phyloP scores from a whole-genome alignment of 2,113 vertebrate genomes.

The Planiliza haematocheilus region DNA sequence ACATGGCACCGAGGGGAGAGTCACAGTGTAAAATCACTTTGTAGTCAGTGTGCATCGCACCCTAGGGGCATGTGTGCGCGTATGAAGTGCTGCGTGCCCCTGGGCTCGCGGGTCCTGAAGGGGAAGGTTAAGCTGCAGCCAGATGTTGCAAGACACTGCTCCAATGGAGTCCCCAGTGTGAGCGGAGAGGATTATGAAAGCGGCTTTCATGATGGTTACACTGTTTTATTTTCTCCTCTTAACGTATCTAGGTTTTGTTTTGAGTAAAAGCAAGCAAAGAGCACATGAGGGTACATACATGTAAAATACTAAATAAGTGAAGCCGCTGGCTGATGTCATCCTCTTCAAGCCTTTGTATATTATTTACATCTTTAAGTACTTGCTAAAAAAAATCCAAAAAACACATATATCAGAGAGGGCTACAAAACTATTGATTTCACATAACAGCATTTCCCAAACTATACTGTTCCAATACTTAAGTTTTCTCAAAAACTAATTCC shows the following conservation, averaged over 20 bases:
- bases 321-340: no score
- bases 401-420: no score
- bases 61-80: conserved; percentile 51
- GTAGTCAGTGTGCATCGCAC: conserved; percentile 65
- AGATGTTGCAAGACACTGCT: conserved; percentile 75
- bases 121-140: conserved; percentile 74
- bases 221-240: conserved; percentile 49
- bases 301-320: not conserved
- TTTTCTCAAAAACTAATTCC: not conserved
- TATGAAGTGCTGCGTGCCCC: conserved; percentile 46
- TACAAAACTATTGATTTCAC: no score
- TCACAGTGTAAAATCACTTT: conserved; percentile 82
- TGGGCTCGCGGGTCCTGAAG: conserved; percentile 60
- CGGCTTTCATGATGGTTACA: conserved; percentile 57
- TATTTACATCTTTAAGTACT: no score
- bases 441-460: no score
- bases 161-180: conserved; percentile 63
- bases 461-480: no score
- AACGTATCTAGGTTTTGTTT: conserved; percentile 28
- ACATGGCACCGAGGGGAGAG: conserved; percentile 66
- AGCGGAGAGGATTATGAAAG: conserved; percentile 66
- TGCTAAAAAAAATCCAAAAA: no score
- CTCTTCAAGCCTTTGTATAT: no score
- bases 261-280: conserved; percentile 39
- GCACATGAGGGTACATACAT: not conserved